A percentile compares a stretch with the other conserved stretches of the same genome.
phyloP scores from a whole-genome alignment of 1,140 invertebrate genomes.

The Sitodiplosis mosellana region DNA sequence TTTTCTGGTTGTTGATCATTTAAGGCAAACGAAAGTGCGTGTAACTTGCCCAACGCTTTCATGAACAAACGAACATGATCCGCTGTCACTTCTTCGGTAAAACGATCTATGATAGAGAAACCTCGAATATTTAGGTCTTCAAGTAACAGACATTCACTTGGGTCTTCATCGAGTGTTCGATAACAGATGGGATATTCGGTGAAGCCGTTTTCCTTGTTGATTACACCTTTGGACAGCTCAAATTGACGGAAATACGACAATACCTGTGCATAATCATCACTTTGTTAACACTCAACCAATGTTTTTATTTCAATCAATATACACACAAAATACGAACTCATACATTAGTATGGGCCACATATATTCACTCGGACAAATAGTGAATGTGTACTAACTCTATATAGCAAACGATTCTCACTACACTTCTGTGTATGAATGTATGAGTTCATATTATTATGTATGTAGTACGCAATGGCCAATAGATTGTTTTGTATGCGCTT shows the following conservation, averaged over 20 bases:
- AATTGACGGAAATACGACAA: slow-evolving; percentile 12
- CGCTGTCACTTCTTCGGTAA: slow-evolving; percentile 18
- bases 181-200: slow-evolving; percentile 10
- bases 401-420: no score
- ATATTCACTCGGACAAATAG: no score
- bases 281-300: no score
- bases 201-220: slow-evolving; percentile 7
- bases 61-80: slow-evolving; percentile 18
- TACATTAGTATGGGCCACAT: no score
- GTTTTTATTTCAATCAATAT: no score
- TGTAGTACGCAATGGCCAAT: no score
- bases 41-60: slow-evolving; percentile 21
- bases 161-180: slow-evolving; percentile 9
- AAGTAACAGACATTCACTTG: slow-evolving; percentile 19
- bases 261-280: no score
- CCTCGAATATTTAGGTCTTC: slow-evolving; percentile 23
- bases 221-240: slow-evolving; percentile 7
- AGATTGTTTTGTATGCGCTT: no score
- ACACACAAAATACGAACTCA: no score
- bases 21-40: slow-evolving; percentile 22
- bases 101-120: slow-evolving; percentile 15
- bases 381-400: no score
- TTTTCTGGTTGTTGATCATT: slow-evolving; percentile 14
- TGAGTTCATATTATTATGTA: no score
- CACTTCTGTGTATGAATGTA: no score